Evolutionary conservation across 2,888 invertebrate species (phyloP).

Genomic region (Xylota segnis): DNA sequence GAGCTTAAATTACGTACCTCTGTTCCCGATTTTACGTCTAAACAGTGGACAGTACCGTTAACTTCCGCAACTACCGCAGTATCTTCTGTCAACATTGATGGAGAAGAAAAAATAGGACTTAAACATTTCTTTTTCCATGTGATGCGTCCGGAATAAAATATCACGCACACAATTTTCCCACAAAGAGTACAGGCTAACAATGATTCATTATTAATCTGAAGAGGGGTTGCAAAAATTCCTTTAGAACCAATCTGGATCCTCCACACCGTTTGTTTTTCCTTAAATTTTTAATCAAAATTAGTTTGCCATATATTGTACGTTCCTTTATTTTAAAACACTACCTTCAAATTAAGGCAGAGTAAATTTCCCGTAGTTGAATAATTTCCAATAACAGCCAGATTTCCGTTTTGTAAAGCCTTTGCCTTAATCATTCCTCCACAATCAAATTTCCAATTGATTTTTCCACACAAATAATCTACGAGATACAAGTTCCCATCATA

Average conservation of each 20-base stretch:
- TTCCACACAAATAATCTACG: conserved; percentile 86
- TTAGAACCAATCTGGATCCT: conserved; percentile 83
- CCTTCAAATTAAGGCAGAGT: conserved; percentile 80
- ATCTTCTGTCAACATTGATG: conserved; percentile 80
- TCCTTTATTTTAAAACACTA: conserved; percentile 43
- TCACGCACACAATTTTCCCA: conserved; percentile 85
- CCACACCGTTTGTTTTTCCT: conserved; percentile 77
- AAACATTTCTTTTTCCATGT: conserved; percentile 85
- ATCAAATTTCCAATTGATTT: conserved; percentile 86
- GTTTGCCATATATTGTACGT: background rate
- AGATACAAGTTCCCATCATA: conserved; percentile 91
- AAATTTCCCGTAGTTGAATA: conserved; percentile 84
- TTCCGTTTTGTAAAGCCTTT: conserved; percentile 87
- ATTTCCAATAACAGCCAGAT: conserved; percentile 86
- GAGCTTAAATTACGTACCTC: conserved; percentile 82
- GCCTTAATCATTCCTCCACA: conserved; percentile 84
- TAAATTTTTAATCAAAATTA: conserved; percentile 2
- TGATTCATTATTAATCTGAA: conserved; percentile 79
- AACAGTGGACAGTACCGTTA: conserved; percentile 86
- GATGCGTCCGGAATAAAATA: conserved; percentile 84
- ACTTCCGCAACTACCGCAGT: conserved; percentile 82
- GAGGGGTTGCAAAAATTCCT: conserved; percentile 86
- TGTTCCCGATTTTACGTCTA: conserved; percentile 85
- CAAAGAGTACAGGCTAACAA: conserved; percentile 86
- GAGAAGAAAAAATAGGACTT: conserved; percentile 87